Base-by-base conservation (phyloP, 1,140 invertebrate genomes). In the Drosophila punjabiensis region DNA sequence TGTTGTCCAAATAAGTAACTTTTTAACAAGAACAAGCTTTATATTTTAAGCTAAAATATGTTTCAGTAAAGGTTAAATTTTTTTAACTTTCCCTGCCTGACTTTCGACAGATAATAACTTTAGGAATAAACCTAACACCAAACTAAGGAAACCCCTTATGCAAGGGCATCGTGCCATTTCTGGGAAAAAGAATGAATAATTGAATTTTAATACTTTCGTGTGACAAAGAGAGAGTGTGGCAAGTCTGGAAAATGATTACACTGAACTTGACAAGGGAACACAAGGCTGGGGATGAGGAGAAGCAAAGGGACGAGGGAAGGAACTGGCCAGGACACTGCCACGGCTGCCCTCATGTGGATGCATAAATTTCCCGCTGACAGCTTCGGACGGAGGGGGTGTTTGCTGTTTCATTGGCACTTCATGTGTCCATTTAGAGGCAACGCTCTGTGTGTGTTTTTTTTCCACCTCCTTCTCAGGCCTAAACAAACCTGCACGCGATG, bases 341-440 rank as follows among this genome's bases (percentile, higher is more conserved):
- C 3, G 41, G 33, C 43, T 56, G 53, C 16, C 61, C 62, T 60
- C 35, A 78, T 50, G 71, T 48, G 50, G 37, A 39, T 61, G 59
- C 65, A 79, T 68, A 71, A 53, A 73, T 82, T 79, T 62, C 33
- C 63, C 35, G 63, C 71, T 56, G 68, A 84, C 77, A 74, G 59
- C 45, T 33, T 63, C 35, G 41, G 35, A 39, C 24, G 32, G 24
- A 32, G 53, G 33, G 50, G 43, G 56, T 58, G 60, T 50, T 78
- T 43, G 41, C 45, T 70, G 39, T 78, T 73, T 74, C 64, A 62
- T 69, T 75, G 74, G 73, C 74, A 81, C 82, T 75, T 81, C 35
- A 77, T 68, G 78, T 69, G 82, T 74, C 74, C 82, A 82, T 75
- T 86, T 74, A 52, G 69, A 39, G 30, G 13, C 39, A 39, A n/a